Conservation (phyloP, 1,140 invertebrate genomes). For the Aphaenogaster rudis region DNA sequence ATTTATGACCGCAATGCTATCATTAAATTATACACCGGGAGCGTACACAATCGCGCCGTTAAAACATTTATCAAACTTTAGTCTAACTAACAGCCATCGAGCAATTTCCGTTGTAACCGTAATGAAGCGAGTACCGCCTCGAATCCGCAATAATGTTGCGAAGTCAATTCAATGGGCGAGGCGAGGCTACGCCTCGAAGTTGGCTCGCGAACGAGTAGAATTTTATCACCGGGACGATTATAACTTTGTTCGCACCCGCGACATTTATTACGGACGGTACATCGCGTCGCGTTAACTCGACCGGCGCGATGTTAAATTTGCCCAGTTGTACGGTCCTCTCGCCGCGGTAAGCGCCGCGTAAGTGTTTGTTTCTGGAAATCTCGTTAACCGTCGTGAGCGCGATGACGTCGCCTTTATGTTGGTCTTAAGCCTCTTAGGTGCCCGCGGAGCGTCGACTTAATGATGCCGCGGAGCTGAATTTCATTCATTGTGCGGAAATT, state of each 20-base stretch:
- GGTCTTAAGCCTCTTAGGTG: slow-evolving; percentile 61
- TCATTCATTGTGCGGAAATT: not conserved
- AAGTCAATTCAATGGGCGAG: slow-evolving; percentile 16
- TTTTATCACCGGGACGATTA: slow-evolving; percentile 47
- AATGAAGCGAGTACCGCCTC: slow-evolving; percentile 15
- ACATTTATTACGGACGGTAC: slow-evolving; percentile 18
- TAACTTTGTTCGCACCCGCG: slow-evolving; percentile 43
- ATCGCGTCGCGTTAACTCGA: slow-evolving; percentile 20
- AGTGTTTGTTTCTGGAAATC: slow-evolving; percentile 46
- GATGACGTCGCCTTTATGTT: slow-evolving; percentile 26
- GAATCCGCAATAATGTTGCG: slow-evolving; percentile 40
- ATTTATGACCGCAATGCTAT: slow-evolving; percentile 16
- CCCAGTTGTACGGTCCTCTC: not conserved
- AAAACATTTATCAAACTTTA: slow-evolving; percentile 36
- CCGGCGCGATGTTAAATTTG: slow-evolving; percentile 32
- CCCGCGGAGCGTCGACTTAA: slow-evolving; percentile 50
- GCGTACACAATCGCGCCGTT: not conserved
- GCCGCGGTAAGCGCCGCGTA: not conserved
- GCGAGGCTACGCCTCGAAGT: not conserved
- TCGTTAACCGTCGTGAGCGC: slow-evolving; percentile 54
- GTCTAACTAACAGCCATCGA: slow-evolving; percentile 24
- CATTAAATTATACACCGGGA: slow-evolving; percentile 16
- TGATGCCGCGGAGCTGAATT: slow-evolving; percentile 54
- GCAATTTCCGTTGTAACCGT: slow-evolving; percentile 3
- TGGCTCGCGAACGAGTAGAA: not conserved